Evolutionary conservation across 1,140 invertebrate species (phyloP), one percentile per base, ranked within the genome.

Genomic region (Microvelia longipes): DNA sequence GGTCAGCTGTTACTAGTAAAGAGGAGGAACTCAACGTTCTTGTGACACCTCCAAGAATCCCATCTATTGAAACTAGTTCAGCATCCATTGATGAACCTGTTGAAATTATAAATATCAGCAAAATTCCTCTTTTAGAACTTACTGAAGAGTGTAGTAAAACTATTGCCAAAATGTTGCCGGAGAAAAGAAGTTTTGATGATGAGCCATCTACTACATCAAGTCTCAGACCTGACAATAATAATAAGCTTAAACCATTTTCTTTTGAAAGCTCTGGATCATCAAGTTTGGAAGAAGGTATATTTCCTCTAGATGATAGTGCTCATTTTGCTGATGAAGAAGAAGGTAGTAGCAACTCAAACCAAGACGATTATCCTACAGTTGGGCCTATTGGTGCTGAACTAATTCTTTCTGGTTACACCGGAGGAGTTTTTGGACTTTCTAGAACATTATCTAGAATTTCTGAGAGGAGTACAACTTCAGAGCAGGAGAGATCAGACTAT

Each of bases 401-500:
- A 64, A 85, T 90, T 68, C 82, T 88, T 68, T 85, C 85, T 19
- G 89, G 87, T 70, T 82, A 82, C 25, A 74, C 67, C 73, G 87
- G 85, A 25, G 82, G 84, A 68, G 86, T 86, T 25, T 88, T 92
- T 82, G 85, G 86, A 28, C 79, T 89, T 68, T 82, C 85, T 0
- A 78, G 91, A 35, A 93, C 91, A 0, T 81, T 93, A 25, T 93
- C 90, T 1, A 81, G 91, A 68, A 94, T 94, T 75, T 92, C 90
- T 1, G 91, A 94, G 80, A 82, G 90, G 27, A 92, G 90, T 71
- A 93, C 91, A 11, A 90, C 90, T 19, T 93, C 91, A 0, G 91
- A 92, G 75, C 88, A 89, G 76, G 88, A 87, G 67, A 82, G 83
- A 76, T 83, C 85, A 1, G 89, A 88, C 76, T 86, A 90, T 73